Conservation (phyloP, 2,797 vertebrate genomes). For the Peromyscus attwateri region DNA sequence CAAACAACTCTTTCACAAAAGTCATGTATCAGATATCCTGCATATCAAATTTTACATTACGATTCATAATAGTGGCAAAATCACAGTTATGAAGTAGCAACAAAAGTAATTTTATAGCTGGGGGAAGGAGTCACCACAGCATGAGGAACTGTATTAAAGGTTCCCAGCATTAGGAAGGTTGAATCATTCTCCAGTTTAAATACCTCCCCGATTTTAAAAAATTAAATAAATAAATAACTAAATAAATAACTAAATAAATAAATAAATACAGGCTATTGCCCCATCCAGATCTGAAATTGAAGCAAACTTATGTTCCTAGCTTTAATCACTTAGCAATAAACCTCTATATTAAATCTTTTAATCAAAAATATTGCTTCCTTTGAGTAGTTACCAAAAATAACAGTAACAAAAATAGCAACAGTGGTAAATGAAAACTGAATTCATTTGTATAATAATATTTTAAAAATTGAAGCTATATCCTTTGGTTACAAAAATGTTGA, state of each 20-base stretch:
- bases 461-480: slow-evolving; percentile 55
- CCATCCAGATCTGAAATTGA: slow-evolving; percentile 81
- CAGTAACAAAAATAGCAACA: background rate
- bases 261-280: slow-evolving; percentile 75
- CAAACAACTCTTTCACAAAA: background rate
- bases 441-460: slow-evolving; percentile 73
- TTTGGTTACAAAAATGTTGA: slow-evolving; percentile 68
- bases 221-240: background rate
- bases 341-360: slow-evolving; percentile 82
- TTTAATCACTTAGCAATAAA: slow-evolving; percentile 83
- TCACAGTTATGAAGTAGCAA: background rate
- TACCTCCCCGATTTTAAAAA: slow-evolving; percentile 80
- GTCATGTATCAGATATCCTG: background rate
- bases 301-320: slow-evolving; percentile 68
- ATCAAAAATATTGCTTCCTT: slow-evolving; percentile 81
- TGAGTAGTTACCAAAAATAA: slow-evolving; percentile 78
- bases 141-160: background rate
- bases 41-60: background rate
- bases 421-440: slow-evolving; percentile 73
- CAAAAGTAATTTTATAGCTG: background rate
- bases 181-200: slow-evolving; percentile 81
- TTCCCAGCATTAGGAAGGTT: background rate
- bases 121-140: background rate
- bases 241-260: background rate
- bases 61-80: background rate